phyloP scores from a whole-genome alignment of 1,140 invertebrate genomes.

The Musca domestica region DNA sequence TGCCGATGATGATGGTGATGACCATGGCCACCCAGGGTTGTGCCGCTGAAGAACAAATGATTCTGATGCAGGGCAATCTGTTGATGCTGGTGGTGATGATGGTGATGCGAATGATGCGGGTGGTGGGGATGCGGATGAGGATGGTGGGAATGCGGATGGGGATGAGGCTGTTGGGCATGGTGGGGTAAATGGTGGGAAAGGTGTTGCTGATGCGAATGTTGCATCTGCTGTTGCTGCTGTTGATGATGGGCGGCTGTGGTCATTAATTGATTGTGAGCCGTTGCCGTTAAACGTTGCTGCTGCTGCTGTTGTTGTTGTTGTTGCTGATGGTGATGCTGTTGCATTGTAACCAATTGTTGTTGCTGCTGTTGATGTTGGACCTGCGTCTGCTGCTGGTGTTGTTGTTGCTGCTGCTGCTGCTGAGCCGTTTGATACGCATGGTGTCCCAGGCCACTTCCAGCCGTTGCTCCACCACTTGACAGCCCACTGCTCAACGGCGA shows the following conservation, averaged over 20 bases:
- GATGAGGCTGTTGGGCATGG: slow-evolving; percentile 34
- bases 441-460: slow-evolving; percentile 19
- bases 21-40: slow-evolving; percentile 31
- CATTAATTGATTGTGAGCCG: slow-evolving; percentile 24
- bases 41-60: slow-evolving; percentile 49
- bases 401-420: slow-evolving; percentile 33
- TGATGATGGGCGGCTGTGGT: slow-evolving; percentile 22
- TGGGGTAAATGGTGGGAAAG: slow-evolving; percentile 25
- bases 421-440: slow-evolving; percentile 30
- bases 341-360: slow-evolving; percentile 23
- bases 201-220: slow-evolving; percentile 29
- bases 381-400: slow-evolving; percentile 27
- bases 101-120: slow-evolving; percentile 45
- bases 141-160: slow-evolving; percentile 29
- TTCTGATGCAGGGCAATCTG: slow-evolving; percentile 52
- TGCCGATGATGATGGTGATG: slow-evolving; percentile 47
- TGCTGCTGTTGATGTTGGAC: slow-evolving; percentile 11
- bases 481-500: background rate
- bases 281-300: slow-evolving; percentile 31
- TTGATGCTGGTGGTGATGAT: slow-evolving; percentile 49
- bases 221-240: slow-evolving; percentile 28
- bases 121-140: slow-evolving; percentile 31
- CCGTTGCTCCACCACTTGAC: slow-evolving; percentile 1
- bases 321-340: slow-evolving; percentile 26
- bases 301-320: slow-evolving; percentile 23